A percentile compares a stretch with the other conserved stretches of the same genome.
Evolutionary conservation across 2,113 vertebrate genomes (phyloP).

Genomic region (Pandion haliaetus): DNA sequence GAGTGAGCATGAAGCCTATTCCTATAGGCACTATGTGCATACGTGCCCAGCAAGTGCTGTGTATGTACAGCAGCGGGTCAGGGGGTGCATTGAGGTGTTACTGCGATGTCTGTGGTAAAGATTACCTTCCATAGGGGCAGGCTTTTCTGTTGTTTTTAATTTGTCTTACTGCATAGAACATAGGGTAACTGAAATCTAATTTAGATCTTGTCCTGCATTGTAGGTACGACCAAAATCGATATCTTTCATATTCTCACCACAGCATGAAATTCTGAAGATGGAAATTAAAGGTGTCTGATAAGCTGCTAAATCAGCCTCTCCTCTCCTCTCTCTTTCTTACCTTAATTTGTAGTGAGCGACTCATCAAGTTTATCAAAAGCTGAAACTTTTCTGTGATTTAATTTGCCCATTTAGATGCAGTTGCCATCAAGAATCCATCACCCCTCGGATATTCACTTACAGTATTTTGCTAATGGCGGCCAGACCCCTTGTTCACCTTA

Average conservation of each 20-base stretch:
- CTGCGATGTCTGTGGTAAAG: background rate
- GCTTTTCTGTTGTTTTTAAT: background rate
- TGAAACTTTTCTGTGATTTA: background rate
- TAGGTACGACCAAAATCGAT: background rate
- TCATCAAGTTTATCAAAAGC: background rate
- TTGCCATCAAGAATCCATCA: background rate
- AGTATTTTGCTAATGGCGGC: background rate
- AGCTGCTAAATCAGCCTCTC: background rate
- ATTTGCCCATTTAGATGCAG: background rate
- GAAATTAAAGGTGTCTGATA: conserved; percentile 22
- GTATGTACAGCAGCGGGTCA: rapidly evolving
- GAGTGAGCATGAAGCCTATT: background rate
- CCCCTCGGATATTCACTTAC: background rate
- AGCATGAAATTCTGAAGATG: background rate
- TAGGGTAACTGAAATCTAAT: background rate
- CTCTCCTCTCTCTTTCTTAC: background rate
- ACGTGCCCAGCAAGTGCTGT: background rate
- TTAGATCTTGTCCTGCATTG: background rate
- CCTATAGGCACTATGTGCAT: rapidly evolving
- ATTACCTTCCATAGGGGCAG: background rate
- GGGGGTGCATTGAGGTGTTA: background rate
- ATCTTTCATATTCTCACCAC: background rate
- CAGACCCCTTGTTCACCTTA: background rate
- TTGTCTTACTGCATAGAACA: background rate
- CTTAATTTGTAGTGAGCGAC: background rate